A percentile compares a stretch with the other conserved stretches of the same genome.
phyloP scores from a whole-genome alignment of 1,140 invertebrate species.

The Nilaparvata lugens region DNA sequence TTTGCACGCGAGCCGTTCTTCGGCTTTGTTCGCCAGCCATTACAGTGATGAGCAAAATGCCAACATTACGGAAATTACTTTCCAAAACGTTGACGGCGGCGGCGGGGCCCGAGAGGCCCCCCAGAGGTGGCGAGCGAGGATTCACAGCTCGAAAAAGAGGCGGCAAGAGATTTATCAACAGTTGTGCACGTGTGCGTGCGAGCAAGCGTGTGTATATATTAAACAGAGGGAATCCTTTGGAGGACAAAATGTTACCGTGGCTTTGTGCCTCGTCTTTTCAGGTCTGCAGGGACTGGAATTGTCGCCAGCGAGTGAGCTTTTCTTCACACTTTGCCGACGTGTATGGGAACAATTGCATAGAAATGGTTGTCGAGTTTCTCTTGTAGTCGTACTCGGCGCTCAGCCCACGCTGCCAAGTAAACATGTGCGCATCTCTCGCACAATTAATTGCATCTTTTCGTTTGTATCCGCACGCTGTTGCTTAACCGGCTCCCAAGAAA shows the following conservation, averaged over 20 bases:
- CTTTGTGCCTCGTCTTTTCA: not conserved
- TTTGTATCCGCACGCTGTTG: too few relatives aligned
- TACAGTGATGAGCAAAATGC: slow-evolving; percentile 4
- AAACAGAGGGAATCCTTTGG: not conserved
- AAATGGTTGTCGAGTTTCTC: not conserved
- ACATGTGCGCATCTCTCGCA: too few relatives aligned
- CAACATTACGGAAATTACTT: slow-evolving; percentile 6
- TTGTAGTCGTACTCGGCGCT: not conserved
- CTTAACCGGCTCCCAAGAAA: too few relatives aligned
- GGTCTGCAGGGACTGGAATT: slow-evolving; percentile 2
- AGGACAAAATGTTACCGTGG: not conserved
- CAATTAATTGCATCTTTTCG: too few relatives aligned
- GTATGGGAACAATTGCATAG: slow-evolving; percentile 3
- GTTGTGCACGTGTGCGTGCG: not conserved
- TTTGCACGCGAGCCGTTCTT: not conserved
- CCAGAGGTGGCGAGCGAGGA: not conserved
- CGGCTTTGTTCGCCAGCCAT: slow-evolving; percentile 1
- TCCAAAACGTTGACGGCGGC: not conserved
- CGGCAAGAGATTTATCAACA: slow-evolving; percentile 3
- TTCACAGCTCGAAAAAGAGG: not conserved
- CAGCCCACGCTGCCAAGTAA: too few relatives aligned
- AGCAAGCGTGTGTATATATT: not conserved
- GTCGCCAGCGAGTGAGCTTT: not conserved
- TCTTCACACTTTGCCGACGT: not conserved
- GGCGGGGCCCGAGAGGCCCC: not conserved